Percentiles rank a stretch among this genome's conserved stretches.
Conservation (phyloP, 1,140 invertebrate species). For the Halictus rubicundus region DNA sequence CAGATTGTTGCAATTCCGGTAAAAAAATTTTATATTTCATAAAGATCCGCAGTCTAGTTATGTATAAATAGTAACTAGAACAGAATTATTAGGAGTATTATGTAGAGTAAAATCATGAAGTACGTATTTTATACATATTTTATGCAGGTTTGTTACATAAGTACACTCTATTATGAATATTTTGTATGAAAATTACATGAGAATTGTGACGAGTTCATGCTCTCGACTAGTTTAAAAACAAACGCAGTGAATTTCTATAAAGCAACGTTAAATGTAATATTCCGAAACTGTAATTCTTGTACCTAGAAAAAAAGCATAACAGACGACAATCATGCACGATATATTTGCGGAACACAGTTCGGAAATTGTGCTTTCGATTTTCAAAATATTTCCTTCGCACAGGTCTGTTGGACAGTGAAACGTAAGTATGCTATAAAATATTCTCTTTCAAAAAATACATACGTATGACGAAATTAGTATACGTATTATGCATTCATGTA, state of each 20-base stretch:
- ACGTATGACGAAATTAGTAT: background rate
- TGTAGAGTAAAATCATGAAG: constrained; percentile 15
- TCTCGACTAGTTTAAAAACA: constrained; percentile 28
- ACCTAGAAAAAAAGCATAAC: constrained; percentile 10
- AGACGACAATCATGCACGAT: constrained; percentile 33
- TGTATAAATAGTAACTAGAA: constrained; percentile 11
- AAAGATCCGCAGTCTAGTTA: too few relatives aligned
- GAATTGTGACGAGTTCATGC: constrained; percentile 20
- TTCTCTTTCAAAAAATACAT: background rate
- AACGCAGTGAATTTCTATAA: constrained; percentile 31
- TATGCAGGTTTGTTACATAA: constrained; percentile 40
- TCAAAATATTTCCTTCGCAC: constrained; percentile 18
- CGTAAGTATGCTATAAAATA: constrained; percentile 33
- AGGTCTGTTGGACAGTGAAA: constrained; percentile 12
- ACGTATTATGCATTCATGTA: background rate
- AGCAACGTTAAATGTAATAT: constrained; percentile 20
- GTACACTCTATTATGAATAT: constrained; percentile 30
- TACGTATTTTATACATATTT: constrained; percentile 48
- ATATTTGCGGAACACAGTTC: constrained; percentile 8
- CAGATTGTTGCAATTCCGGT: too few relatives aligned
- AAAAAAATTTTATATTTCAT: too few relatives aligned
- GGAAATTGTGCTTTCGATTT: constrained; percentile 22
- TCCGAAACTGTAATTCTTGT: constrained; percentile 4
- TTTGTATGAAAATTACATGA: constrained; percentile 45
- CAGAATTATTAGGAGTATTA: constrained; percentile 9